phyloP scores from a whole-genome alignment of 2,113 vertebrate species.

The Tiliqua scincoides region DNA sequence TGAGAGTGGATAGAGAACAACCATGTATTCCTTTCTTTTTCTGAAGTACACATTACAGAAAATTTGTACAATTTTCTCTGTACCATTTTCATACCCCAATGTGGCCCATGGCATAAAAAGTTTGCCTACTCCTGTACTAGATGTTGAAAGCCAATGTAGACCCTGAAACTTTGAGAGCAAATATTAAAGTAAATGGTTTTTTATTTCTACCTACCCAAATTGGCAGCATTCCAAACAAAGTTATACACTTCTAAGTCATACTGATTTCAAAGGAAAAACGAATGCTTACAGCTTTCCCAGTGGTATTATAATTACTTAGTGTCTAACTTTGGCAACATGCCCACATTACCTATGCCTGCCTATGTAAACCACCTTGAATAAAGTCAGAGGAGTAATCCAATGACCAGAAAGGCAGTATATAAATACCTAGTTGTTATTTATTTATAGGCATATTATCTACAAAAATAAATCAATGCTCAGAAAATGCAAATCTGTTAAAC shows the following conservation, averaged over 20 bases:
- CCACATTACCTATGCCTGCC: background rate
- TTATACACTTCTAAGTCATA: background rate
- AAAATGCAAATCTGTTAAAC: background rate
- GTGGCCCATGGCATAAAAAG: too few species aligned
- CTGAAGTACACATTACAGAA: too few species aligned
- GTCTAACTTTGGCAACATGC: background rate
- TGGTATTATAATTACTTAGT: background rate
- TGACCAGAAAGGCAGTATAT: too few species aligned
- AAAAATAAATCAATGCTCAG: background rate
- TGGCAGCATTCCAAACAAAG: background rate
- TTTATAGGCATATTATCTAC: background rate
- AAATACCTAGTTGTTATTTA: too few species aligned
- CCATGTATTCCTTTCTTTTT: too few species aligned
- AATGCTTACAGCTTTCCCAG: background rate
- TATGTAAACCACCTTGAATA: too few species aligned
- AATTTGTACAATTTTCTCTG: too few species aligned
- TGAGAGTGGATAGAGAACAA: too few species aligned
- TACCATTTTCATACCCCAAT: too few species aligned
- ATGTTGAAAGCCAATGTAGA: background rate
- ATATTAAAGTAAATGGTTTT: background rate
- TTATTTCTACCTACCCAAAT: background rate
- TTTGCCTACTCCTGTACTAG: too few species aligned
- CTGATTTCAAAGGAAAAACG: background rate
- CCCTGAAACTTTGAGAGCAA: background rate
- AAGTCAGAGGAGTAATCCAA: too few species aligned